A percentile compares a stretch with the other conserved stretches of the same genome.
Conservation (phyloP, 2,797 vertebrate species). For the Macropus fuliginosus region DNA sequence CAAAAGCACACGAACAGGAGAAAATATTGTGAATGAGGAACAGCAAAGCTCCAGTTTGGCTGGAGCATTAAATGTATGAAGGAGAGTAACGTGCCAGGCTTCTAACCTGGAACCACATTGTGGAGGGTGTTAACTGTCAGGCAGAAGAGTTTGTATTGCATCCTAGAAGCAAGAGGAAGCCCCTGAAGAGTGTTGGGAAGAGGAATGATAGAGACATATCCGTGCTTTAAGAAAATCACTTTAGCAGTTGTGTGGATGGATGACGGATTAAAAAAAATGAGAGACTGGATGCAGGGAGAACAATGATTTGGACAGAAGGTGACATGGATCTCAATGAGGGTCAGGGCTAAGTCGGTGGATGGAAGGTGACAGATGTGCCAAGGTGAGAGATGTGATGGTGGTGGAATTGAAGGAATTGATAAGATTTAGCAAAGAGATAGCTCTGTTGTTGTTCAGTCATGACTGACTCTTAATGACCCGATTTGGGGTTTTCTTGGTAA, state of each 20-base stretch:
- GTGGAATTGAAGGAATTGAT: not conserved
- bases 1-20: not conserved
- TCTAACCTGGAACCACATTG: not conserved
- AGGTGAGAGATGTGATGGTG: no score
- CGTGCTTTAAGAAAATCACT: not conserved
- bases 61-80: not conserved
- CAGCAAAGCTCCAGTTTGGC: not conserved
- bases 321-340: no score
- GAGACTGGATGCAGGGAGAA: no score
- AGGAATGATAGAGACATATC: not conserved
- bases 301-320: no score
- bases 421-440: not conserved
- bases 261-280: no score
- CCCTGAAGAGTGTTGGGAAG: not conserved
- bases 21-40: not conserved
- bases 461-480: no score
- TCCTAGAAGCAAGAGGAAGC: not conserved
- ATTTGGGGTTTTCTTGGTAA: not conserved
- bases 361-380: no score
- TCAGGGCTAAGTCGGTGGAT: no score
- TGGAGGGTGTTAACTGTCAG: not conserved
- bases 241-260: not conserved
- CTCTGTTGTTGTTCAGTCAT: no score
- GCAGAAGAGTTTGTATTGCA: not conserved
- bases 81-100: not conserved